These are phyloP conservation scores for Alosa sapidissima DNA, from an alignment of 2,797 vertebrate genomes.

Conservation along the genomic window DNA sequence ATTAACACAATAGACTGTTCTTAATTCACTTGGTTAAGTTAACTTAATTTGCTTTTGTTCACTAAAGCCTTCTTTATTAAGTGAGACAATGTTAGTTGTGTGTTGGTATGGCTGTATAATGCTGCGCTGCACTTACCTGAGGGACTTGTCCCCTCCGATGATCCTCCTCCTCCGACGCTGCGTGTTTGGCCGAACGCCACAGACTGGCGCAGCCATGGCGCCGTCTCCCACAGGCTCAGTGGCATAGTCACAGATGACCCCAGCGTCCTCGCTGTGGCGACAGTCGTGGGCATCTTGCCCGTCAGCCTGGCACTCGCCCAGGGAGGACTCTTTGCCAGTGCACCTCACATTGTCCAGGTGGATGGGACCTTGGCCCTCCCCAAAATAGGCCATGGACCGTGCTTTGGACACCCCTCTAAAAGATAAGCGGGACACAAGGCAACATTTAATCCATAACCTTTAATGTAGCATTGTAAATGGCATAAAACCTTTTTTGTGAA, in stretches of 20 bases:
- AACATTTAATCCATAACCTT: not conserved
- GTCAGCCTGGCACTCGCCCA: constrained; percentile 73
- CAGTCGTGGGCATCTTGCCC: constrained; percentile 72
- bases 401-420: constrained; percentile 81
- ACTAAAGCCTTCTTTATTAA: not conserved
- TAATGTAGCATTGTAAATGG: not conserved
- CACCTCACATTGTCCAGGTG: constrained; percentile 81
- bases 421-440: constrained; percentile 1
- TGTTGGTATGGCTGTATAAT: not conserved
- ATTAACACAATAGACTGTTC: not conserved
- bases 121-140: constrained; percentile 67
- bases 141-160: constrained; percentile 83
- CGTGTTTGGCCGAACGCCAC: constrained; percentile 66
- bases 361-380: constrained; percentile 78
- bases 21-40: not conserved
- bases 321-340: constrained; percentile 69
- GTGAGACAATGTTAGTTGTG: not conserved
- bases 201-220: constrained; percentile 53
- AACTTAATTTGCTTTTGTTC: not conserved
- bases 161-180: constrained; percentile 80
- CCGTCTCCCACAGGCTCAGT: constrained; percentile 66
- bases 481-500: no score
- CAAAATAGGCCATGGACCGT: constrained; percentile 83
- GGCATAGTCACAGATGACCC: constrained; percentile 83
- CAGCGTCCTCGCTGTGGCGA: constrained; percentile 81